Base-by-base conservation (phyloP, 2,888 invertebrate genomes). In the Eubasilissa splendida region DNA sequence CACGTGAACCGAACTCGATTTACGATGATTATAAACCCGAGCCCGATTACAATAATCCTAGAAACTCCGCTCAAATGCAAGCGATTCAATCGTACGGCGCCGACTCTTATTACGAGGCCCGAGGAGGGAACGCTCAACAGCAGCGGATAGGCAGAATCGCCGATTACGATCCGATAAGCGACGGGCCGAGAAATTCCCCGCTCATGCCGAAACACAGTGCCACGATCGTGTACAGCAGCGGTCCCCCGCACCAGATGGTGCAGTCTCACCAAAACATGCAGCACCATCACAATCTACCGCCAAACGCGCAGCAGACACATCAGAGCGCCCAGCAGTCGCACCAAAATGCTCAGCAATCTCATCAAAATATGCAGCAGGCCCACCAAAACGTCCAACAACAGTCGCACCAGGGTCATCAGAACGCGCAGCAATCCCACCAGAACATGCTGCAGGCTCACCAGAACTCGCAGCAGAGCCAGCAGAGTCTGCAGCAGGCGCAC, bases 191-290 rank as follows among this genome's bases (percentile, higher is more conserved):
- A 83, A 91, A 91, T 73, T 91, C 93, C 82, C 94, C 95, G 0
- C 95, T 95, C 86, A 94, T 96, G 4, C 93, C 94, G 82, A 91
- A 96, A 85, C 94, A 95, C 85, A 94, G 95, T 4, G 95, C 96
- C 76, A 96, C 96, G 31, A 92, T 97, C 84, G 96, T 97, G 86
- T 97, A 96, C 88, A 96, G 96, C 85, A 87, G 89, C 86, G 88
- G 89, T 75, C 85, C 84, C 58, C 85, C 53, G 63, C 82, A 81
- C 7, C 82, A 81, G 77, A 77, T 53, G 42, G 83, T 80, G 42
- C 84, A 87, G 77, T 87, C 86, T 85, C 87, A 85, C 86, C 87
- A 87, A 65, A 78, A 58, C 53, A 60, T 70, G 22, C 87, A 87
- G 77, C 90, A 77, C 0, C 85, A 85, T 86, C 87, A 80, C 10